These are phyloP conservation scores for Tricholauxania praeusta DNA, from an alignment of 2,888 invertebrate genomes.

Conservation along the genomic window DNA sequence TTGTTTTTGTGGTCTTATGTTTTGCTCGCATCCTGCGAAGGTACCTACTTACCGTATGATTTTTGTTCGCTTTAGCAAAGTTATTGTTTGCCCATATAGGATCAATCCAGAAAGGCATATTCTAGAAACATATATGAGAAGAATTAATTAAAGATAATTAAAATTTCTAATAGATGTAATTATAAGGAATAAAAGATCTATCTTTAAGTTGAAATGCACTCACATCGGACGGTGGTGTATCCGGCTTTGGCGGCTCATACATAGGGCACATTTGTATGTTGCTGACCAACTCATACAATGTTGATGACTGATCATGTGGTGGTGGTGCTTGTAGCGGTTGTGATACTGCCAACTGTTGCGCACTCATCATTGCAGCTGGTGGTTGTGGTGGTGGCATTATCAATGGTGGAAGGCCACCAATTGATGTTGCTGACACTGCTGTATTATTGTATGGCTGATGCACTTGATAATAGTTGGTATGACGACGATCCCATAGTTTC, in stretches of 20 bases:
- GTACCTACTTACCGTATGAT: conserved; percentile 51
- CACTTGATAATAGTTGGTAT: conserved; percentile 34
- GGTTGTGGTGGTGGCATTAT: conserved; percentile 35
- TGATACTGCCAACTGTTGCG: conserved; percentile 5
- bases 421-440: background rate
- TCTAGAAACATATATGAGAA: conserved; percentile 48
- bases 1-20: too few relatives aligned
- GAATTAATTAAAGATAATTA: background rate
- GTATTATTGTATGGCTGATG: background rate
- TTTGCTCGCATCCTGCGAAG: background rate
- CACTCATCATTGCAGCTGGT: background rate
- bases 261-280: conserved; percentile 55
- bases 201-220: conserved; percentile 26
- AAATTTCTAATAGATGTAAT: background rate
- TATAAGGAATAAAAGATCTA: background rate
- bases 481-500: conserved; percentile 62
- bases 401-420: conserved; percentile 38
- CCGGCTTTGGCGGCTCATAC: conserved; percentile 64
- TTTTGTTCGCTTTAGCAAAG: conserved; percentile 41
- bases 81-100: conserved; percentile 62
- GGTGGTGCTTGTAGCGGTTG: conserved; percentile 31
- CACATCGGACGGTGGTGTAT: conserved; percentile 62
- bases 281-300: conserved; percentile 53
- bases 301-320: conserved; percentile 4
- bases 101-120: conserved; percentile 67